Evolutionary conservation across 64 coral and sea anemone species (phyloP).

Genomic region (Anthopleura sola): DNA sequence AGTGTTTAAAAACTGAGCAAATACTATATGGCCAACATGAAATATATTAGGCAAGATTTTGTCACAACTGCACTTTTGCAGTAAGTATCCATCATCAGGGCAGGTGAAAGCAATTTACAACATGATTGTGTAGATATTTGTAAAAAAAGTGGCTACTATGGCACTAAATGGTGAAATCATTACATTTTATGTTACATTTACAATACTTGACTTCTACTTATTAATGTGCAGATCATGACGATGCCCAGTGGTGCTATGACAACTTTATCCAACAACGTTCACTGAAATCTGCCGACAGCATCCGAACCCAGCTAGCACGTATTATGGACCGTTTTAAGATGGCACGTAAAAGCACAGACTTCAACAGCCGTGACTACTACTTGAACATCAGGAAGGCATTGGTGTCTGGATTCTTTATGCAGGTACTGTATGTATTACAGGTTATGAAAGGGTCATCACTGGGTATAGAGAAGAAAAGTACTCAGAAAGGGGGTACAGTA

Average conservation of each 20-base stretch:
- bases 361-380: constrained; percentile 97
- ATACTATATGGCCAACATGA: too few species aligned
- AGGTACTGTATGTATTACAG: constrained; percentile 57
- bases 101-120: too few species aligned
- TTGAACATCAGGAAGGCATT: constrained; percentile 97
- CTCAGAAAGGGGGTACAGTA: neutral
- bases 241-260: constrained; percentile 96
- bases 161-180: too few species aligned
- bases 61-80: too few species aligned
- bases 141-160: too few species aligned
- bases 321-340: constrained; percentile 99
- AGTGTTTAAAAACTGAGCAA: too few species aligned
- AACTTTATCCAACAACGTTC: constrained; percentile 96
- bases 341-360: constrained; percentile 88
- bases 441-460: too few species aligned
- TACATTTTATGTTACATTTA: too few species aligned
- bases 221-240: constrained; percentile 71
- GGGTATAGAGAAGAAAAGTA: too few species aligned
- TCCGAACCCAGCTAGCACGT: constrained; percentile 76
- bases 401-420: constrained; percentile 98
- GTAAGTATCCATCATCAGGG: too few species aligned
- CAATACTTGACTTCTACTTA: neutral
- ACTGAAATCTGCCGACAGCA: constrained; percentile 94
- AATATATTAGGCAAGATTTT: too few species aligned
- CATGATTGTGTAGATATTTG: too few species aligned